Percentiles rank a stretch among this genome's conserved stretches.
These are phyloP conservation scores for Xenus cinereus DNA, from an alignment of 2,113 vertebrate genomes.

Conservation along the genomic window DNA sequence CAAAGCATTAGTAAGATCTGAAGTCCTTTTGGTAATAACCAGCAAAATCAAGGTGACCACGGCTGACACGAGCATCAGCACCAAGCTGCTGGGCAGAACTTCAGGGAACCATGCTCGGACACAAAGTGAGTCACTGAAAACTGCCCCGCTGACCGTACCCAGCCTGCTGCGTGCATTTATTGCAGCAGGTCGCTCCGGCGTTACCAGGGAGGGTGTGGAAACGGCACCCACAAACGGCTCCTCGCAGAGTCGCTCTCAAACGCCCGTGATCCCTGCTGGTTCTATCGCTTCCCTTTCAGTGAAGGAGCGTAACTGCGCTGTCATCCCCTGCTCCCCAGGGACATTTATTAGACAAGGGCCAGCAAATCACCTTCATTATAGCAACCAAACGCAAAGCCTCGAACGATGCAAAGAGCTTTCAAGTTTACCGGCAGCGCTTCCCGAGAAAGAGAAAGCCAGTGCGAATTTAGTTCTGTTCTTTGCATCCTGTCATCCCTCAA, in stretches of 20 bases:
- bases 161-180: neutral
- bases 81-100: neutral
- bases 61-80: fast-evolving
- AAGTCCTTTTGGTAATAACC: neutral
- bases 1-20: neutral
- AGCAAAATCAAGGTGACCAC: neutral
- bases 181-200: neutral
- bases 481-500: neutral
- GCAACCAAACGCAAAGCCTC: neutral
- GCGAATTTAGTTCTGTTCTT: neutral
- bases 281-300: neutral
- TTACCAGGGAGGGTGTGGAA: neutral
- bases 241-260: neutral
- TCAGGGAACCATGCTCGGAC: neutral
- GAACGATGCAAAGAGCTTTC: neutral
- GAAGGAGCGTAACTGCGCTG: neutral
- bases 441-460: neutral
- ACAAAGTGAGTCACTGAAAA: neutral
- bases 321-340: neutral
- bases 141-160: neutral
- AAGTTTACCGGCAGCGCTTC: neutral
- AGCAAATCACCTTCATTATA: neutral
- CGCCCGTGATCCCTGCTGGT: neutral
- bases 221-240: fast-evolving
- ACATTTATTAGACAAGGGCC: neutral